Evolutionary conservation across 1,140 invertebrate genomes (phyloP).

Genomic region (Tribolium castaneum): DNA sequence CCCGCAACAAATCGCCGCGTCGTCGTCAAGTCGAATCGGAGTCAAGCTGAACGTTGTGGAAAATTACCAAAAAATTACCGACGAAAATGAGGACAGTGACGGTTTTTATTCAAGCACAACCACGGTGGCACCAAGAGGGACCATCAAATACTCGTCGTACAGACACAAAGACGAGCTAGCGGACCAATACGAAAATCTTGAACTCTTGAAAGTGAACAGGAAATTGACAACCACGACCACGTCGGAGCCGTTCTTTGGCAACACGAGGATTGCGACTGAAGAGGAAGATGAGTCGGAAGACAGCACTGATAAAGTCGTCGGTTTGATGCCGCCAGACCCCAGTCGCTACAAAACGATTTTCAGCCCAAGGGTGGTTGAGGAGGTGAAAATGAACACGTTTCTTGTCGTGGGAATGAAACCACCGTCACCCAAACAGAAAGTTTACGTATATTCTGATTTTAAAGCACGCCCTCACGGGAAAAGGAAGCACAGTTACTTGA

Average conservation of each 20-base stretch:
- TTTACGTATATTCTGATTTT: conserved; percentile 54
- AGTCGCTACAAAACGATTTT: conserved; percentile 53
- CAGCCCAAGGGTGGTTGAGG: not conserved
- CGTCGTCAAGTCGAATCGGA: conserved; percentile 17
- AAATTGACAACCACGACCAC: conserved; percentile 21
- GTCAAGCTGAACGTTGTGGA: conserved; percentile 41
- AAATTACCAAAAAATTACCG: not conserved
- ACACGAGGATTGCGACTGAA: conserved; percentile 2
- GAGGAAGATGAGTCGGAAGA: conserved; percentile 3
- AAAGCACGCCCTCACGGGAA: not conserved
- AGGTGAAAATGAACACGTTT: conserved; percentile 51
- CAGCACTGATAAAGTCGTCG: conserved; percentile 26
- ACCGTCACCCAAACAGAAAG: conserved; percentile 50
- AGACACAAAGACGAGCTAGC: not conserved
- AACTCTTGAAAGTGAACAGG: conserved; percentile 26
- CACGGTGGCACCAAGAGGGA: conserved; percentile 3
- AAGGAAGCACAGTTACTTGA: not conserved
- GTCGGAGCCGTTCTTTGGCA: not conserved
- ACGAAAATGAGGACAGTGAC: conserved; percentile 19
- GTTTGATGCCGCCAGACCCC: conserved; percentile 50
- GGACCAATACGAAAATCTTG: not conserved
- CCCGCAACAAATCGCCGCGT: conserved; percentile 7
- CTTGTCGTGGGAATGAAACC: conserved; percentile 59
- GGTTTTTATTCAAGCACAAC: conserved; percentile 15
- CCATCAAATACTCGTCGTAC: not conserved